phyloP scores from a whole-genome alignment of 2,888 invertebrate species.

The Cheilosia variabilis region DNA sequence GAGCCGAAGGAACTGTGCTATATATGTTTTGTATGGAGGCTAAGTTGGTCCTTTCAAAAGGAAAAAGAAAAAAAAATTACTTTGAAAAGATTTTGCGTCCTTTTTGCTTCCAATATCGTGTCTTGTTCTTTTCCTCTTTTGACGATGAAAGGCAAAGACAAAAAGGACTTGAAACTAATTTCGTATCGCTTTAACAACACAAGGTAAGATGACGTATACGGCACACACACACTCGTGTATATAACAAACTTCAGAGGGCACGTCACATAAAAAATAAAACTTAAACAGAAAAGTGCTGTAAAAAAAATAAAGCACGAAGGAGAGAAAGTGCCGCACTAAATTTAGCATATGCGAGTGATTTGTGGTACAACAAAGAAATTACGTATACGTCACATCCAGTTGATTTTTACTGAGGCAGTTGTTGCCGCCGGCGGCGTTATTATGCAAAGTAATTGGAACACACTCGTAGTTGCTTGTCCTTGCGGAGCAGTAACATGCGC shows the following conservation, averaged over 20 bases:
- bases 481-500: not conserved
- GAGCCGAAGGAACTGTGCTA: not conserved
- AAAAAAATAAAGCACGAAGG: not conserved
- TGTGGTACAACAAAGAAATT: slow-evolving; percentile 15
- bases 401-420: not conserved
- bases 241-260: slow-evolving; percentile 21
- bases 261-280: not conserved
- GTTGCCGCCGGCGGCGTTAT: not conserved
- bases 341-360: slow-evolving; percentile 32
- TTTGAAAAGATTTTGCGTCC: not conserved
- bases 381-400: slow-evolving; percentile 1
- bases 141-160: not conserved
- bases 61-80: not conserved
- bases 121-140: not conserved
- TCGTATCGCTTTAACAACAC: not conserved
- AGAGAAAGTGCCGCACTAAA: slow-evolving; percentile 25
- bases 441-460: slow-evolving; percentile 2
- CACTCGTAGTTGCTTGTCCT: not conserved
- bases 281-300: not conserved
- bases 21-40: not conserved
- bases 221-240: not conserved
- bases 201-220: not conserved
- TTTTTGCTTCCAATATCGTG: not conserved
- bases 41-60: not conserved
- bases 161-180: slow-evolving; percentile 5